Base-by-base conservation (phyloP, 2,113 vertebrate genomes). In the Takifugu flavidus region DNA sequence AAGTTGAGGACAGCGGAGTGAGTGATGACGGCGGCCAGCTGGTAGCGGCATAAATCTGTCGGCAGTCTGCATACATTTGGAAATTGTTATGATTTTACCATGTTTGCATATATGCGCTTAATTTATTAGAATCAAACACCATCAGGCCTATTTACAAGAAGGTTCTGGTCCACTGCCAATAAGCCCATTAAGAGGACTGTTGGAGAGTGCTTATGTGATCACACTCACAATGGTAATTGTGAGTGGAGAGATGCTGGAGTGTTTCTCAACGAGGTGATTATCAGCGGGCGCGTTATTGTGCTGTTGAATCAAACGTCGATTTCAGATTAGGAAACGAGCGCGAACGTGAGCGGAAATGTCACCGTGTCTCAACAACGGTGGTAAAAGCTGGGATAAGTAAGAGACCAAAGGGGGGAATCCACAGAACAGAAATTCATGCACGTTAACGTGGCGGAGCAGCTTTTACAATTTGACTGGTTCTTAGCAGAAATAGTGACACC, bases 151-250 rank as follows among this genome's bases (percentile, higher is more conserved):
- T 91, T 90, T 91, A 89, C 88, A 90, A 84, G 85, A 80, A 65
- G 47, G 75, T 70, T 58, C 83, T 90, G 90, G 88, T 87, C 74
- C 5, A 27, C 63, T 85, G 90, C 89, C 90, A 90, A 81, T 83
- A 83, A 87, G 79, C 75, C 87, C 87, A 90, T 91, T 90, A 89
- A 83, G 84, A 74, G 75, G 87, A 86, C 85, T 90, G 86, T 87
- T 85, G 77, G 67, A 83, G 78, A 80, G 78, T 75, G 82, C 80
- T 88, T 84, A 87, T 82, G 75, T 82, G 84, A 90, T 87, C 86
- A 89, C 79, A 87, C 77, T 84, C 83, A 89, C 86, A 90, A 87
- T 87, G 83, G 87, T 90, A 90, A 91, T 88, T 78, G 86, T 85
- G 71, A 84, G 77, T 79, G 80, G 80, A 85, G 77, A 87, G 84